A percentile compares a stretch with the other conserved stretches of the same genome.
phyloP scores from a whole-genome alignment of 2,113 vertebrate genomes.

The Aramus guarauna region DNA sequence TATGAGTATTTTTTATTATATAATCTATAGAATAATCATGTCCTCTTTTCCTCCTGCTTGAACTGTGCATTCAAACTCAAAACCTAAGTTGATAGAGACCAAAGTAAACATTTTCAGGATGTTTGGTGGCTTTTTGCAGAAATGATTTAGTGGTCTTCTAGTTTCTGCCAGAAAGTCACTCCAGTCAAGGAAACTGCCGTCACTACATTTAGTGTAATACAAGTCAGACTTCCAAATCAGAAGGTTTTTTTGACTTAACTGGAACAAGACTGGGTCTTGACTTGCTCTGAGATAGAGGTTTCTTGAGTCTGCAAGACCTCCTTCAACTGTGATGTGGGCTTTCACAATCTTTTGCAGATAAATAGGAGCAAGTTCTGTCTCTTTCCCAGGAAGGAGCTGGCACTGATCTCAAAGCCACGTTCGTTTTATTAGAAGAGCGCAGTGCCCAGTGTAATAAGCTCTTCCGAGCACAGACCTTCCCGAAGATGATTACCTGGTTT shows the following conservation, averaged over 20 bases:
- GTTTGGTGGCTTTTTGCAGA: constrained; percentile 51
- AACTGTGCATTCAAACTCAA: neutral
- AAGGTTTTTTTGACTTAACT: neutral
- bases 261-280: neutral
- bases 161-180: neutral
- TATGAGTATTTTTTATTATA: neutral
- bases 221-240: neutral
- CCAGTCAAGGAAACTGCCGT: neutral
- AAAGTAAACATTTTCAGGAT: constrained; percentile 47
- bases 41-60: neutral
- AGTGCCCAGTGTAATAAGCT: neutral
- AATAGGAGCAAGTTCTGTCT: neutral
- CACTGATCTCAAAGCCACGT: neutral
- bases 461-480: neutral
- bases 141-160: constrained; percentile 34
- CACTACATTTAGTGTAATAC: neutral
- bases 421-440: neutral
- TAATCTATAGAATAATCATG: neutral
- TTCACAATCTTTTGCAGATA: neutral
- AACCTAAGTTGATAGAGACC: neutral
- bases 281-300: neutral
- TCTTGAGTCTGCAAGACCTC: neutral
- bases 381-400: neutral
- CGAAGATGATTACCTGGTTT: neutral
- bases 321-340: neutral